A percentile compares a stretch with the other conserved stretches of the same genome.
Evolutionary conservation across 2,113 vertebrate genomes (phyloP).

Genomic region (Elachura formosa): DNA sequence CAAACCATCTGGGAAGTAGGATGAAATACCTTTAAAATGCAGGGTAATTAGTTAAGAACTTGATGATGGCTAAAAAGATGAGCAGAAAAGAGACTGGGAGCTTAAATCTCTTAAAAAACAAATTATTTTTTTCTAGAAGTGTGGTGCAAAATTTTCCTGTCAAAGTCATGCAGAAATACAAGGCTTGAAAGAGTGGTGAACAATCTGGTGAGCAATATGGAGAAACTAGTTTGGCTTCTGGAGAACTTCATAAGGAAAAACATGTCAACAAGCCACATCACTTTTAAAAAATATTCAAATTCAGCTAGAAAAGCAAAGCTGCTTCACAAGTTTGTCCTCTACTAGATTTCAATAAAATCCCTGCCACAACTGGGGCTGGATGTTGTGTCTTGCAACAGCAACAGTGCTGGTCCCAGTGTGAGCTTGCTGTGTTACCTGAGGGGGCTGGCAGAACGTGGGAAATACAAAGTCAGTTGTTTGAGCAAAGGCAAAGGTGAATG

Average conservation of each 20-base stretch:
- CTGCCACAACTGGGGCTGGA: not conserved
- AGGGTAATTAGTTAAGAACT: not conserved
- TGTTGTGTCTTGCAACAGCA: not conserved
- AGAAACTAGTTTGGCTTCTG: not conserved
- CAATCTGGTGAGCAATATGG: not conserved
- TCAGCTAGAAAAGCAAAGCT: not conserved
- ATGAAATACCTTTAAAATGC: not conserved
- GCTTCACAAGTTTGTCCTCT: not conserved
- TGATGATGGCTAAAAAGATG: not conserved
- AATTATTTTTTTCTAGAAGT: not conserved
- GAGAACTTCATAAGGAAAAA: not conserved
- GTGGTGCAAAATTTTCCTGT: not conserved
- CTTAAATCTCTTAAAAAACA: not conserved
- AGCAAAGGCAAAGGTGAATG: not conserved
- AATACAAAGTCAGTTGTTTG: not conserved
- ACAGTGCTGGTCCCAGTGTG: not conserved
- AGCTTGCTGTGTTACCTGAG: not conserved
- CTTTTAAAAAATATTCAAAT: not conserved
- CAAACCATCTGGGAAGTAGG: not conserved
- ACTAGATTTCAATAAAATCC: not conserved
- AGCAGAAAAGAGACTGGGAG: not conserved
- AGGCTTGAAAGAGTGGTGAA: not conserved
- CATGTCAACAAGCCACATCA: not conserved
- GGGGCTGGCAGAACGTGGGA: rapidly evolving
- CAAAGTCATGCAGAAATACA: not conserved